These are phyloP conservation scores for Pimephales promelas DNA, from an alignment of 2,113 vertebrate species.

Conservation along the genomic window DNA sequence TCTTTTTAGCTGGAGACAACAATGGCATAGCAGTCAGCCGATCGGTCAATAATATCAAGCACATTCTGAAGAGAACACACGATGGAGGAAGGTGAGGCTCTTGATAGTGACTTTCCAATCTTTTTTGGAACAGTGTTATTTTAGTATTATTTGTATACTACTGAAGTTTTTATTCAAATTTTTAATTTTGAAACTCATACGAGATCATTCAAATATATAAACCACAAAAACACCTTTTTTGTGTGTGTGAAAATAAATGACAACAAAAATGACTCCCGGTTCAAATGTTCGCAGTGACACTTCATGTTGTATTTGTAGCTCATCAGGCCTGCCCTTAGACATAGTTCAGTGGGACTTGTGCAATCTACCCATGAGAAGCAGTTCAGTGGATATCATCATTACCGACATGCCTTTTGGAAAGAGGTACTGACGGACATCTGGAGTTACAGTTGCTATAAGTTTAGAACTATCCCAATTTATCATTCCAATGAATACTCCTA, in stretches of 20 bases:
- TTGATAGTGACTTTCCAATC: not conserved
- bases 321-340: slow-evolving; percentile 83
- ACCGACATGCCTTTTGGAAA: slow-evolving; percentile 99
- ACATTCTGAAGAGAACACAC: slow-evolving; percentile 84
- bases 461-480: not conserved
- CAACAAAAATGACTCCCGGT: not conserved
- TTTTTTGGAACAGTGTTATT: not conserved
- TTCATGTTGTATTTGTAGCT: slow-evolving; percentile 62
- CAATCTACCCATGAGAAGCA: slow-evolving; percentile 83
- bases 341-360: slow-evolving; percentile 90
- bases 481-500: not conserved
- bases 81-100: slow-evolving; percentile 74
- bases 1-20: slow-evolving; percentile 93
- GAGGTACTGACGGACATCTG: slow-evolving; percentile 77
- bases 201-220: too few relatives aligned
- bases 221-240: too few relatives aligned
- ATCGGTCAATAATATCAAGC: slow-evolving; percentile 88
- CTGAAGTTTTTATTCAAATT: not conserved
- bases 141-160: not conserved
- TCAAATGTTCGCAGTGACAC: not conserved
- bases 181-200: not conserved
- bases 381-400: slow-evolving; percentile 88
- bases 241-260: too few relatives aligned
- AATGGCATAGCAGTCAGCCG: slow-evolving; percentile 90
- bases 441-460: not conserved